These are phyloP conservation scores for Poicephalus meyeri DNA, from an alignment of 2,113 vertebrate species.

Conservation along the genomic window DNA sequence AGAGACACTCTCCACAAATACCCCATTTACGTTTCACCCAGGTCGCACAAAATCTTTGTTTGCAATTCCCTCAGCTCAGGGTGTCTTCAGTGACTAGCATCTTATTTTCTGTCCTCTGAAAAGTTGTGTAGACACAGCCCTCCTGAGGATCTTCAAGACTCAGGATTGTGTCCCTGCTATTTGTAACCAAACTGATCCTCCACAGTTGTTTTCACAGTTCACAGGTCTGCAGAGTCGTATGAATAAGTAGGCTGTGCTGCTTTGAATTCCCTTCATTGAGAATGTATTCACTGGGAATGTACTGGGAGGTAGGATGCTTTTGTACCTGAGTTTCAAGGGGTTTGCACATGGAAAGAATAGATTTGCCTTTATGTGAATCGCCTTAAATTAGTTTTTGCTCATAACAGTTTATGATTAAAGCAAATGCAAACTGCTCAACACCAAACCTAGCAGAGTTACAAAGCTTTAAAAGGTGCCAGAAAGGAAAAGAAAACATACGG, in stretches of 20 bases:
- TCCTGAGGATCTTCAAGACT: not conserved
- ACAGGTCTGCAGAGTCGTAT: not conserved
- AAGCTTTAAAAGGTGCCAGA: not conserved
- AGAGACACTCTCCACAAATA: not conserved
- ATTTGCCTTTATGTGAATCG: not conserved
- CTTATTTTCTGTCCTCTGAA: not conserved
- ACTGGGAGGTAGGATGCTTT: not conserved
- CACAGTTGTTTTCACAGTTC: not conserved
- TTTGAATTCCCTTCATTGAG: not conserved
- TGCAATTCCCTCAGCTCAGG: not conserved
- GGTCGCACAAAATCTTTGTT: not conserved
- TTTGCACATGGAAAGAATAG: not conserved
- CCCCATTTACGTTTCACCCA: not conserved
- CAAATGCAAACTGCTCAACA: not conserved
- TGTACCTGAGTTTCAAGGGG: not conserved
- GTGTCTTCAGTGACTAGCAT: not conserved
- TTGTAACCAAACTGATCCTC: not conserved
- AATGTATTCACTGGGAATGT: not conserved
- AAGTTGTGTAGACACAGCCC: not conserved
- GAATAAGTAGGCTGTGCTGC: not conserved
- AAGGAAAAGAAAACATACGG: not conserved
- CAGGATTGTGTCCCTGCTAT: not conserved
- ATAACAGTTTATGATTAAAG: not conserved
- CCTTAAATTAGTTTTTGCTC: not conserved
- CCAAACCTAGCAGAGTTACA: not conserved